phyloP scores from a whole-genome alignment of 2,797 vertebrate genomes.

The Euphonia xanthogaster region DNA sequence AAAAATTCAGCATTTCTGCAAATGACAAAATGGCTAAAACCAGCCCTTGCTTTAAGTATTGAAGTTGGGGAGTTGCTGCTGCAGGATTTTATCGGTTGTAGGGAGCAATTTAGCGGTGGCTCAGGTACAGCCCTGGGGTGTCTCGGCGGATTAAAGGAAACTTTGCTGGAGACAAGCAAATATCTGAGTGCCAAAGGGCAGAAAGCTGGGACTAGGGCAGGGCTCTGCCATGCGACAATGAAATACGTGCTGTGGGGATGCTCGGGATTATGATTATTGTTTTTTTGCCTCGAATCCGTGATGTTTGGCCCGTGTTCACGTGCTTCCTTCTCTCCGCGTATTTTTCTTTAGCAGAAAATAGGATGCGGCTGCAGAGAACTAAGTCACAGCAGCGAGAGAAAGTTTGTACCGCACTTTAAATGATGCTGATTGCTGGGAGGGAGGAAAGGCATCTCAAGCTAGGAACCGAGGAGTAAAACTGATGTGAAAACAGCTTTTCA shows the following conservation, averaged over 20 bases:
- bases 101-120: neutral
- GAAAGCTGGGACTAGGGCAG: neutral
- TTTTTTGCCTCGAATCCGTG: neutral
- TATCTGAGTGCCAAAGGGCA: slow-evolving; percentile 18
- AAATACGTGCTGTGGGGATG: neutral
- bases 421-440: slow-evolving; percentile 1
- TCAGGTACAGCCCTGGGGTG: slow-evolving; percentile 25
- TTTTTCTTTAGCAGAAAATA: neutral
- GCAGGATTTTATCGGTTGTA: neutral
- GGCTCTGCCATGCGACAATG: neutral
- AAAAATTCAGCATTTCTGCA: neutral
- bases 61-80: neutral
- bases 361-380: neutral
- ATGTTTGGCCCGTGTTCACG: neutral
- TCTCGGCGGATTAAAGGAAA: slow-evolving; percentile 1
- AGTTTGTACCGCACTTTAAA: slow-evolving; percentile 34
- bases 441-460: slow-evolving; percentile 6
- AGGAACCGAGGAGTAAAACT: slow-evolving; percentile 32
- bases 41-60: neutral
- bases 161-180: neutral
- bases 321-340: neutral
- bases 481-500: slow-evolving; percentile 65
- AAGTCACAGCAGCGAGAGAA: neutral
- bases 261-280: neutral
- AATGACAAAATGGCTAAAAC: neutral